Percentiles rank a stretch among this genome's conserved stretches.
Evolutionary conservation across 2,888 invertebrate genomes (phyloP).

Genomic region (Chaetogeoica ovagalla): DNA sequence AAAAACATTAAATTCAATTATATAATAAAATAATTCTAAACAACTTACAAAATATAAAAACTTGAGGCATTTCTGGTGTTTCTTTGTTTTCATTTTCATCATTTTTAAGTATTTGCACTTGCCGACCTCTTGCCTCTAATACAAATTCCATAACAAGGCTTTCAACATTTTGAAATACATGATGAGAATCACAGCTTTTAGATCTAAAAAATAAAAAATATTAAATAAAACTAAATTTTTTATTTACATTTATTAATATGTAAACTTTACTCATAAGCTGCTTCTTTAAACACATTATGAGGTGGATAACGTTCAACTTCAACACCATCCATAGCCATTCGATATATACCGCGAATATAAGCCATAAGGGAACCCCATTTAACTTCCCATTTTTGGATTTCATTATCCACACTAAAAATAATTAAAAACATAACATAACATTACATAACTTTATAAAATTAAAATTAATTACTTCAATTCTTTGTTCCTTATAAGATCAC

Average conservation of each 20-base stretch:
- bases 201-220: slow-evolving; percentile 22
- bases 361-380: slow-evolving; percentile 46
- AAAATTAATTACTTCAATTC: slow-evolving; percentile 14
- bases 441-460: neutral
- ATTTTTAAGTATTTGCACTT: slow-evolving; percentile 62
- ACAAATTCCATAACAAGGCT: slow-evolving; percentile 69
- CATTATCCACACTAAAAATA: slow-evolving; percentile 36
- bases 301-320: slow-evolving; percentile 55
- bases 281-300: slow-evolving; percentile 57
- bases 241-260: neutral
- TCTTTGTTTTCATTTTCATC: slow-evolving; percentile 61
- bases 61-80: slow-evolving; percentile 63
- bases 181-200: slow-evolving; percentile 66
- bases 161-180: slow-evolving; percentile 68
- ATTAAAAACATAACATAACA: neutral
- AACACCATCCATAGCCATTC: slow-evolving; percentile 57
- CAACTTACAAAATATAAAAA: slow-evolving; percentile 62
- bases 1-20: slow-evolving; percentile 11
- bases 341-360: slow-evolving; percentile 59
- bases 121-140: slow-evolving; percentile 67
- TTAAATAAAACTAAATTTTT: neutral
- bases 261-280: slow-evolving; percentile 59
- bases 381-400: slow-evolving; percentile 37
- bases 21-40: neutral
- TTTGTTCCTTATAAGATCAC: slow-evolving; percentile 1